A percentile compares a stretch with the other conserved stretches of the same genome.
These are phyloP conservation scores for Struthio camelus DNA, from an alignment of 2,113 vertebrate species.

Conservation along the genomic window DNA sequence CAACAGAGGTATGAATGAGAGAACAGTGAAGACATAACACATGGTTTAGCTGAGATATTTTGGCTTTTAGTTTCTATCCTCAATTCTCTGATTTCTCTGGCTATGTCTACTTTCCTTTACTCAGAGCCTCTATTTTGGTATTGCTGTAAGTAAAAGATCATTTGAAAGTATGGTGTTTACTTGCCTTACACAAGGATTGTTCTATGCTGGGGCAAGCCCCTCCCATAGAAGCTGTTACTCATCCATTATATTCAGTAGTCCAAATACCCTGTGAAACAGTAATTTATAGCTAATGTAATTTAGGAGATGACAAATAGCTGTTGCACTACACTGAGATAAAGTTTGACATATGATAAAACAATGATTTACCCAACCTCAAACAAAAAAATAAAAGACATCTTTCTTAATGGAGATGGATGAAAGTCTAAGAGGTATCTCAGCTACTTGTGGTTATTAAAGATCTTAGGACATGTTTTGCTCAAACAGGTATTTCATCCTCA, in stretches of 20 bases:
- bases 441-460: background rate
- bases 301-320: background rate
- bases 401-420: background rate
- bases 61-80: background rate
- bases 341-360: background rate
- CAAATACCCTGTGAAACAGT: background rate
- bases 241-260: background rate
- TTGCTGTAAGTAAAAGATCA: background rate
- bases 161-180: background rate
- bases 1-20: background rate
- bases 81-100: background rate
- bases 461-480: background rate
- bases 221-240: background rate
- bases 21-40: background rate
- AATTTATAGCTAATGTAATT: background rate
- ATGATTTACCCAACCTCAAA: background rate
- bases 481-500: background rate
- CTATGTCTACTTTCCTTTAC: background rate
- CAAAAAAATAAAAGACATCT: background rate
- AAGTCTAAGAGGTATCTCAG: background rate
- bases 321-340: background rate
- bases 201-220: background rate
- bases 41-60: background rate
- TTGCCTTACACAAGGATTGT: background rate
- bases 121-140: background rate